phyloP scores from a whole-genome alignment of 2,113 vertebrate genomes.

The Paramormyrops kingsleyae region DNA sequence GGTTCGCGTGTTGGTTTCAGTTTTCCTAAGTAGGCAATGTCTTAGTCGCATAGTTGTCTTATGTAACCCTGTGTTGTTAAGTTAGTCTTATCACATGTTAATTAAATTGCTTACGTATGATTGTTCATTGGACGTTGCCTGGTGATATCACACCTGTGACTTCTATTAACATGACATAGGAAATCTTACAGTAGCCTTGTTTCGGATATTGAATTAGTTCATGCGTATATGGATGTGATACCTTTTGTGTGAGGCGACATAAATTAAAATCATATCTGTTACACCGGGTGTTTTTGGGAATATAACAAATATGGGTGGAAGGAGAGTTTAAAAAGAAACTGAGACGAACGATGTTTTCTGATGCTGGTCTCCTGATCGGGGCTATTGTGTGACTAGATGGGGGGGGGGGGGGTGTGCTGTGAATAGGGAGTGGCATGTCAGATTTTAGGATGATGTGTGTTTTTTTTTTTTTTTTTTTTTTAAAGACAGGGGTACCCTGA shows the following conservation, averaged over 20 bases:
- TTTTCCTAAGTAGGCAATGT: background rate
- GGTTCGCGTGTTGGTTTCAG: background rate
- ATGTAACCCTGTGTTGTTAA: background rate
- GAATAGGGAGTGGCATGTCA: conserved; percentile 6
- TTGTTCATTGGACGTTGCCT: background rate
- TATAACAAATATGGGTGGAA: background rate
- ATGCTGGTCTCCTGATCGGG: conserved; percentile 10
- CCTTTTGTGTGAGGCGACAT: background rate
- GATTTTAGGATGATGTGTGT: background rate
- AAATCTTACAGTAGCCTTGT: background rate
- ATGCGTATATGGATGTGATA: background rate
- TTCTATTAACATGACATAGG: background rate
- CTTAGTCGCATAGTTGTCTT: background rate
- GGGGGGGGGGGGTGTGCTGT: background rate
- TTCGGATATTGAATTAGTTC: background rate
- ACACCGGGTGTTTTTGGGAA: background rate
- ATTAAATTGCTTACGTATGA: background rate
- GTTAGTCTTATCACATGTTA: background rate
- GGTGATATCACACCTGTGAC: background rate
- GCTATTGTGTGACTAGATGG: conserved; percentile 1
- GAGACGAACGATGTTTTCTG: background rate
- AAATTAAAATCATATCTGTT: background rate
- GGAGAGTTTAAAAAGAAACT: background rate
- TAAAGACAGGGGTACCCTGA: background rate
- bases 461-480: no score